Evolutionary conservation across 2,797 vertebrate species (phyloP).

Genomic region (Halcyon smyrnensis): DNA sequence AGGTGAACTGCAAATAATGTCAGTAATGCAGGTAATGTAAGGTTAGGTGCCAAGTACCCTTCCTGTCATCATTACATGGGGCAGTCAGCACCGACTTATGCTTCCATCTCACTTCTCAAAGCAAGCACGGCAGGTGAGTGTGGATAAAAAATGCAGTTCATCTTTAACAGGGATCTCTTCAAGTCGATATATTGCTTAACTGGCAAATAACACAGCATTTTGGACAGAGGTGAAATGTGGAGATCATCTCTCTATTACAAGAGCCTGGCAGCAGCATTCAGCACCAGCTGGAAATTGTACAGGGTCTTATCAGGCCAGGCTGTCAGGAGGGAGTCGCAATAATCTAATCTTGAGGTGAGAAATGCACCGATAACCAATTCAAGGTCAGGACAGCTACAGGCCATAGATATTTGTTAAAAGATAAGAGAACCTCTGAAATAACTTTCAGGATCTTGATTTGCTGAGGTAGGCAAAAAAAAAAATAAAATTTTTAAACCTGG

Average conservation of each 20-base stretch:
- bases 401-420: constrained; percentile 47
- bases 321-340: constrained; percentile 53
- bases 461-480: neutral
- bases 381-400: constrained; percentile 57
- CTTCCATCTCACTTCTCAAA: neutral
- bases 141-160: neutral
- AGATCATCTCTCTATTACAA: constrained; percentile 56
- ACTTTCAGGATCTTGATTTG: constrained; percentile 38
- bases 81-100: neutral
- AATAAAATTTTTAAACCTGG: neutral
- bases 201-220: constrained; percentile 26
- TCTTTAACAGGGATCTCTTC: neutral
- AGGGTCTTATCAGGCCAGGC: constrained; percentile 53
- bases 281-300: constrained; percentile 62
- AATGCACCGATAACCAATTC: constrained; percentile 57
- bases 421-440: constrained; percentile 47
- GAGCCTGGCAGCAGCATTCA: constrained; percentile 37
- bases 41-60: neutral
- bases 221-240: constrained; percentile 48
- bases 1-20: neutral
- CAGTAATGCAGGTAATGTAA: neutral
- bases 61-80: neutral
- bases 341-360: constrained; percentile 74
- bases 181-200: constrained; percentile 49
- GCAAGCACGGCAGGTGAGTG: rapidly evolving